These are phyloP conservation scores for Himalopsyche phryganea DNA, from an alignment of 1,140 invertebrate genomes.

Conservation along the genomic window DNA sequence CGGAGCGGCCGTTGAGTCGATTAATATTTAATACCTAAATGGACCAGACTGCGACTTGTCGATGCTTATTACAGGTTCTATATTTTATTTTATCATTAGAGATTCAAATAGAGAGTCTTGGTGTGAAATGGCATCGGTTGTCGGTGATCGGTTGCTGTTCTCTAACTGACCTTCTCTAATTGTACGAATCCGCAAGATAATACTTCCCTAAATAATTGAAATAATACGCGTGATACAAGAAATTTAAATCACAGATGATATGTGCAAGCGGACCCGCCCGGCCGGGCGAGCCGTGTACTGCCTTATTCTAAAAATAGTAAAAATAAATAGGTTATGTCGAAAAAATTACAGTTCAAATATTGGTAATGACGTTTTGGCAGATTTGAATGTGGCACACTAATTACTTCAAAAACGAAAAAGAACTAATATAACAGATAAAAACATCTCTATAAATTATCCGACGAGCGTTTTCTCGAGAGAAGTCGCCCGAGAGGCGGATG, in stretches of 20 bases:
- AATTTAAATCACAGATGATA: slow-evolving; percentile 30
- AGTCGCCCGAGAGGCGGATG: not conserved
- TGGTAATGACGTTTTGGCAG: slow-evolving; percentile 55
- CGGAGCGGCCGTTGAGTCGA: slow-evolving; percentile 6
- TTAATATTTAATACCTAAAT: slow-evolving; percentile 23
- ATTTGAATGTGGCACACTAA: slow-evolving; percentile 55
- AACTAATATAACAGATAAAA: slow-evolving; percentile 38
- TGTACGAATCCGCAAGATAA: not conserved
- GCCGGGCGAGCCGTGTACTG: not conserved
- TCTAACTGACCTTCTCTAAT: not conserved
- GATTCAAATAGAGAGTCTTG: slow-evolving; percentile 32
- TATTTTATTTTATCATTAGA: slow-evolving; percentile 16
- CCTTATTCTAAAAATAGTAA: slow-evolving; percentile 8
- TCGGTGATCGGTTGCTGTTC: slow-evolving; percentile 1
- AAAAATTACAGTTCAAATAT: slow-evolving; percentile 32
- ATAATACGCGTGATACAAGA: not conserved
- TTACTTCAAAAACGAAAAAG: slow-evolving; percentile 46
- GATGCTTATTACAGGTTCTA: not conserved
- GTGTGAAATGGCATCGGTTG: slow-evolving; percentile 19
- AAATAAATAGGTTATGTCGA: slow-evolving; percentile 8
- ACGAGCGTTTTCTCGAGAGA: too few species aligned
- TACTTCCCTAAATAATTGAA: slow-evolving; percentile 10
- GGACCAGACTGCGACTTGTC: slow-evolving; percentile 28
- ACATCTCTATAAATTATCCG: too few species aligned
- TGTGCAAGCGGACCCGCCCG: slow-evolving; percentile 20